Base-by-base conservation (phyloP, 2,888 invertebrate species). In the Aporophyla nigra region DNA sequence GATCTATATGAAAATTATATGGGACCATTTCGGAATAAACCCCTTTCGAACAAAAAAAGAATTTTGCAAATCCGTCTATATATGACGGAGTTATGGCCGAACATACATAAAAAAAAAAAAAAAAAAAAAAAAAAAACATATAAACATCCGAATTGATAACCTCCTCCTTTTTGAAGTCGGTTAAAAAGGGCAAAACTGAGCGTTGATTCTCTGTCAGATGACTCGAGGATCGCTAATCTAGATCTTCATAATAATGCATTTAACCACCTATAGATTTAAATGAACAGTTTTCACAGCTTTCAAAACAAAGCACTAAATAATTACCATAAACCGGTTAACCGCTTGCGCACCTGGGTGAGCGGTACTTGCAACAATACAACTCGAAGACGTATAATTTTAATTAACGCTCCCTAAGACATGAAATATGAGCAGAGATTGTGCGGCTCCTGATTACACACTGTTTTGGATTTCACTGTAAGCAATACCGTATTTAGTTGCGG, bases 301-400 rank as follows among this genome's bases (percentile, higher is more conserved):
- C 27, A 40, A 75, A 65, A 51, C 43, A 54, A 46, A 58, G 19
- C 40, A 21, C 49, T 76, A 66, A 81, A 59, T 65, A 33, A 74
- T 74, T 27, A 46, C 14, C 43, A 66, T 51, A 27, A 43, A 40
- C 9, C 21, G n/a, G 14, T 19, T 33, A 56, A 43, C 54, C 54
- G 21, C 40, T n/a, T 40, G 63, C 24, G 21, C 43, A 77, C 49
- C 33, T 51, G 33, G 78, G 21, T 5, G 3, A 54, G 40, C 49
- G 12, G n/a, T 24, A 56, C 59, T 54, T 59, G 27, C 24, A 65
- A 58, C 56, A 53, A 78, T 69, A 70, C 49, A 76, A 51, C 27
- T 54, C 59, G 40, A 65, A 72, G 71, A 69, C 43, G 49, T 71
- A 70, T 68, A 62, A 78, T 80, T 81, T 78, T 76, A 86, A 86